These are phyloP conservation scores for Synanthedon formicaeformis DNA, from an alignment of 2,888 invertebrate genomes.

Conservation along the genomic window DNA sequence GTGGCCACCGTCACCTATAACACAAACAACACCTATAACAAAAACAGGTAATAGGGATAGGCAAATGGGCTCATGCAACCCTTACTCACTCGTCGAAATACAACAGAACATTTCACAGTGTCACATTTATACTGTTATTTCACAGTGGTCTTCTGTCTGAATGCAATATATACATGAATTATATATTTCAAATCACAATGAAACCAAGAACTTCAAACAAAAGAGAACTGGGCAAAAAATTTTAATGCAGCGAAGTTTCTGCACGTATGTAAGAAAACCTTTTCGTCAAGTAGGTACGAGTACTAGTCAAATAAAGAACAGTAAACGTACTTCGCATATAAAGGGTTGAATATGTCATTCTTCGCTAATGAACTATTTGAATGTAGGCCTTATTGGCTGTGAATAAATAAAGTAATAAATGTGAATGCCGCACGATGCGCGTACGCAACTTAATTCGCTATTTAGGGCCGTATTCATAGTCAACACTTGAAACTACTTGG, in stretches of 20 bases:
- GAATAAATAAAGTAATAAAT: conserved; percentile 61
- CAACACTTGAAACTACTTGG: neutral
- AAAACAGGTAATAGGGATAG: too few species aligned
- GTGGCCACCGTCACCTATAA: too few species aligned
- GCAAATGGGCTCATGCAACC: too few species aligned
- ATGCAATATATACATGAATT: neutral
- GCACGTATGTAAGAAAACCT: conserved; percentile 22
- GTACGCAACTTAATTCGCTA: conserved; percentile 51
- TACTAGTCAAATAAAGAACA: conserved; percentile 41
- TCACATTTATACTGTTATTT: too few species aligned
- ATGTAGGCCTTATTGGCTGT: conserved; percentile 59
- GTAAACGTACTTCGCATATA: conserved; percentile 47
- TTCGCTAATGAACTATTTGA: conserved; percentile 64
- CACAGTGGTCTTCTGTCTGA: neutral
- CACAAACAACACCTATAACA: too few species aligned
- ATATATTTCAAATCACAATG: neutral
- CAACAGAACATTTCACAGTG: neutral
- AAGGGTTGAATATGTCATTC: conserved; percentile 43
- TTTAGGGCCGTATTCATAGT: conserved; percentile 38
- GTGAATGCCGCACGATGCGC: conserved; percentile 35
- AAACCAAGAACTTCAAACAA: neutral
- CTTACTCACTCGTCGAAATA: too few species aligned
- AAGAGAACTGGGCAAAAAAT: neutral
- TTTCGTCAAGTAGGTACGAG: conserved; percentile 51
- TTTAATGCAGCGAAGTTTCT: neutral